phyloP scores from a whole-genome alignment of 2,797 vertebrate genomes.

The Rhinatrema bivittatum region DNA sequence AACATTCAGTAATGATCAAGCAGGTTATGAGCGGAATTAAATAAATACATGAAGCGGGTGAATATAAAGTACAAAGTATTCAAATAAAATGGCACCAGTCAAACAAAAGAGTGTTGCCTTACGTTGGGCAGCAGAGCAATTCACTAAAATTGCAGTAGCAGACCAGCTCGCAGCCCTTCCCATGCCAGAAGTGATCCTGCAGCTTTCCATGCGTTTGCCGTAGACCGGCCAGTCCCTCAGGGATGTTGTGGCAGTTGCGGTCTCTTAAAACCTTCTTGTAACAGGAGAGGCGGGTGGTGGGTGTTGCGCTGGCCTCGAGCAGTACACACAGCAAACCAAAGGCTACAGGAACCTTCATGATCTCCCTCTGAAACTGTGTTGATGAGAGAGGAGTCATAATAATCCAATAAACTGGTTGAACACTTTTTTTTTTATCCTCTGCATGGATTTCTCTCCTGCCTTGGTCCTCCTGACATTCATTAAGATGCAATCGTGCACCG shows the following conservation, averaged over 20 bases:
- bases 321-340: constrained; percentile 41
- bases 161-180: constrained; percentile 56
- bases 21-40: not conserved
- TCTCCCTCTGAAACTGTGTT: constrained; percentile 13
- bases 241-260: constrained; percentile 48
- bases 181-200: constrained; percentile 62
- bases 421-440: not conserved
- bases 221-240: constrained; percentile 32
- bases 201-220: constrained; percentile 28
- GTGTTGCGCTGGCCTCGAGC: constrained; percentile 13
- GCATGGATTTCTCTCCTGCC: too few relatives aligned
- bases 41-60: too few relatives aligned
- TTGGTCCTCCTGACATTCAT: not conserved
- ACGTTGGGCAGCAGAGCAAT: constrained; percentile 72
- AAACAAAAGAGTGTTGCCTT: too few relatives aligned
- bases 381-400: not conserved
- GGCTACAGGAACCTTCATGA: constrained; percentile 32
- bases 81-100: too few relatives aligned
- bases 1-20: too few relatives aligned
- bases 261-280: constrained; percentile 56
- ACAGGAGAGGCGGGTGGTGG: constrained; percentile 44
- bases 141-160: constrained; percentile 68
- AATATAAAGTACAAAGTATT: too few relatives aligned
- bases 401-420: not conserved
- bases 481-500: too few relatives aligned